These are phyloP conservation scores for Pasiphila rectangulata DNA, from an alignment of 2,888 invertebrate species.

Conservation along the genomic window DNA sequence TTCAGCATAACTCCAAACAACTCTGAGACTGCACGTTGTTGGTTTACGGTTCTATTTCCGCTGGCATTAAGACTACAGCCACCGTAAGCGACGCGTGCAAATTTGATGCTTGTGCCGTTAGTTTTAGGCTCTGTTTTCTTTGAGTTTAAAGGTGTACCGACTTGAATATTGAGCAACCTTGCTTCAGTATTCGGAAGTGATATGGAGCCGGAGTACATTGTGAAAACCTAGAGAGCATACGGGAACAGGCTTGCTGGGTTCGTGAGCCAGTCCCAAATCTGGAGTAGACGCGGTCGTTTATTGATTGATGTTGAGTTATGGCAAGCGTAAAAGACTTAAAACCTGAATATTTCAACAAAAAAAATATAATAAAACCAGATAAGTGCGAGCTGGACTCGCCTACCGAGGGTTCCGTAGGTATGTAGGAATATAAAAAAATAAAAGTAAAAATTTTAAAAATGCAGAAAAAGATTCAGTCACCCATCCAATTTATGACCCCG, in stretches of 20 bases:
- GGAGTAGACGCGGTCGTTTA: no score
- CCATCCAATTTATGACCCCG: no score
- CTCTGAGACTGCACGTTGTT: conserved; percentile 10
- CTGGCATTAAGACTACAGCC: conserved; percentile 47
- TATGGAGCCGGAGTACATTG: conserved; percentile 45
- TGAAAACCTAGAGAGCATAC: conserved; percentile 50
- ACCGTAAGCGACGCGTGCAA: conserved; percentile 5
- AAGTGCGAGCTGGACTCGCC: no score
- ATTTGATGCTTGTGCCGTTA: conserved; percentile 11
- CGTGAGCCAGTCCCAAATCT: not conserved
- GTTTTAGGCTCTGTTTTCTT: conserved; percentile 15
- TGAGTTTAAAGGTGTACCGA: conserved; percentile 26
- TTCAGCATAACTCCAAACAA: conserved; percentile 22
- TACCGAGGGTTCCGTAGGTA: no score
- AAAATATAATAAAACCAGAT: no score
- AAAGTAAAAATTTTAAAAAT: no score
- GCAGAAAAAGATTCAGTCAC: no score
- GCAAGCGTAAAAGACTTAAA: no score
- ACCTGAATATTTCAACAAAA: no score
- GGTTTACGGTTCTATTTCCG: conserved; percentile 19
- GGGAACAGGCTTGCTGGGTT: conserved; percentile 38
- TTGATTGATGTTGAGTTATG: no score
- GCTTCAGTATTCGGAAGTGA: conserved; percentile 52
- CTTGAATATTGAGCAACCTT: conserved; percentile 57
- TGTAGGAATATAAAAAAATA: no score